These are phyloP conservation scores for Scleropages formosus DNA, from an alignment of 2,797 vertebrate species.

Conservation along the genomic window DNA sequence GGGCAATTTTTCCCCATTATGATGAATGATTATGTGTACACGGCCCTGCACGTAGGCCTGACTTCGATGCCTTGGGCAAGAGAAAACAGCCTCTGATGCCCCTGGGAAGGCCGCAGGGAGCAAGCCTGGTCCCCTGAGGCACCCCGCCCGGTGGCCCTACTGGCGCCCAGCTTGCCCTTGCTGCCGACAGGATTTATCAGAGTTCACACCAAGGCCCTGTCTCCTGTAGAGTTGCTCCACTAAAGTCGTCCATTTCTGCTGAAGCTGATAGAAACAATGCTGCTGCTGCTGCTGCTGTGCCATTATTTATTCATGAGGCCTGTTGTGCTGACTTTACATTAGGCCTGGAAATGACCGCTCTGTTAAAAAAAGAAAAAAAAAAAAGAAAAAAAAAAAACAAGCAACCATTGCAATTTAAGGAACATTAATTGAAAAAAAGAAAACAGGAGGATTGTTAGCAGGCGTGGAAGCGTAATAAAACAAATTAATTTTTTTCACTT, in stretches of 20 bases:
- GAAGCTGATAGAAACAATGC: slow-evolving; percentile 33
- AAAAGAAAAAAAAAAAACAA: slow-evolving; percentile 45
- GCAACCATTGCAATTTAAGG: slow-evolving; percentile 49
- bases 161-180: not conserved
- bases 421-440: slow-evolving; percentile 57
- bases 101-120: not conserved
- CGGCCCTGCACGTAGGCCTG: slow-evolving; percentile 5
- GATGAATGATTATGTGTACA: not conserved
- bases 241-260: slow-evolving; percentile 35
- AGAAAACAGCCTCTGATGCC: slow-evolving; percentile 2
- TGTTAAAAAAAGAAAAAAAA: slow-evolving; percentile 36
- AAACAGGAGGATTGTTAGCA: slow-evolving; percentile 42
- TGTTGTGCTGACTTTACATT: slow-evolving; percentile 55
- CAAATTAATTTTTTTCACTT: slow-evolving; percentile 49
- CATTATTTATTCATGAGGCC: slow-evolving; percentile 44
- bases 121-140: not conserved
- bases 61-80: not conserved
- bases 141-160: not conserved
- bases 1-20: not conserved
- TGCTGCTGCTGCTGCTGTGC: slow-evolving; percentile 14
- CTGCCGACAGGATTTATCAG: slow-evolving; percentile 25
- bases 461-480: slow-evolving; percentile 41
- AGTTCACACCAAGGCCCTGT: slow-evolving; percentile 20
- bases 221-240: slow-evolving; percentile 21
- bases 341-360: slow-evolving; percentile 40